These are phyloP conservation scores for Azorinus chamasolen DNA, from an alignment of 2,888 invertebrate genomes.

Conservation along the genomic window DNA sequence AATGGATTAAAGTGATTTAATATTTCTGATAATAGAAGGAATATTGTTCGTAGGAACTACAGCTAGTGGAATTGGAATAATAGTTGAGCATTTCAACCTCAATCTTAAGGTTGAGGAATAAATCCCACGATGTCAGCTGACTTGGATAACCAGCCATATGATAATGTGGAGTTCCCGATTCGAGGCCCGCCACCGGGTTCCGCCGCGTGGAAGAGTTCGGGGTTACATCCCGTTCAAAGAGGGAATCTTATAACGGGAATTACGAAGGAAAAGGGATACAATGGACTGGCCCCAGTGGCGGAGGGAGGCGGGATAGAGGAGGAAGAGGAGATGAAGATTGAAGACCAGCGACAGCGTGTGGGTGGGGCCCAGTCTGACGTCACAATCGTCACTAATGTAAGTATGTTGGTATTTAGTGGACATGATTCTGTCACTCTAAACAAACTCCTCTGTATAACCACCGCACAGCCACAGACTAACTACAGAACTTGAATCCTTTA, in stretches of 20 bases:
- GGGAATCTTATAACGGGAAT: conserved; percentile 47
- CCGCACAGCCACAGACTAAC: too few relatives aligned
- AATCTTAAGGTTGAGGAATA: too few relatives aligned
- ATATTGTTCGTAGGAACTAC: too few relatives aligned
- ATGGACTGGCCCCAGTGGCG: conserved; percentile 74
- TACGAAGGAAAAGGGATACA: conserved; percentile 55
- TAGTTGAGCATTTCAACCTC: too few relatives aligned
- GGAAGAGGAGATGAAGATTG: conserved; percentile 66
- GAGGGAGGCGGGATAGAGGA: conserved; percentile 68
- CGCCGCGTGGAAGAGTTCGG: conserved; percentile 50
- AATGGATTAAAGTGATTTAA: too few relatives aligned
- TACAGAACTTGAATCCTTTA: too few relatives aligned
- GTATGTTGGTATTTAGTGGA: too few relatives aligned
- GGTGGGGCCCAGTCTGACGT: conserved; percentile 18
- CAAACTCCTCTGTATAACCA: too few relatives aligned
- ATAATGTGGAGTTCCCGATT: conserved; percentile 83
- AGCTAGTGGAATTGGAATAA: too few relatives aligned
- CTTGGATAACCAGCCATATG: conserved; percentile 80
- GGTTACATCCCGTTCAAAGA: conserved; percentile 43
- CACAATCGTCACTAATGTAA: too few relatives aligned
- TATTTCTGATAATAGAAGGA: too few relatives aligned
- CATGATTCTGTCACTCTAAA: too few relatives aligned
- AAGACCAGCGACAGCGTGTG: conserved; percentile 72
- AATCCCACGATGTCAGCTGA: conserved; percentile 55
- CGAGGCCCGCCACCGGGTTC: conserved; percentile 70